Evolutionary conservation across 2,888 invertebrate genomes (phyloP).

Genomic region (Parthenolecanium corni): DNA sequence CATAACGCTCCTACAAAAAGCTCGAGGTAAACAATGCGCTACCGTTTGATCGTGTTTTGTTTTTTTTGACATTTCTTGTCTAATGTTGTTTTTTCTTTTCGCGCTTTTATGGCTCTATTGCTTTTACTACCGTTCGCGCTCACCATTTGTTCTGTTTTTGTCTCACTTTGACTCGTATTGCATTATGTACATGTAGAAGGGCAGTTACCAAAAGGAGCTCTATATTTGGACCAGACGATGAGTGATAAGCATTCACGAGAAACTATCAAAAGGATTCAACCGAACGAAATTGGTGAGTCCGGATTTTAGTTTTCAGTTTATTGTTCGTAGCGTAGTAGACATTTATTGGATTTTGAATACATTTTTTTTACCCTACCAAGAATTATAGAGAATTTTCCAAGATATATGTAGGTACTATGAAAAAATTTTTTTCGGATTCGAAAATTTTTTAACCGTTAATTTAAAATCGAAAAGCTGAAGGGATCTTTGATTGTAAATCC

Average conservation of each 20-base stretch:
- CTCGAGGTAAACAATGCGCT: conserved; percentile 53
- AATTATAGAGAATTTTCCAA: too few relatives aligned
- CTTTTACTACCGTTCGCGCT: too few relatives aligned
- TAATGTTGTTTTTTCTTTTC: not conserved
- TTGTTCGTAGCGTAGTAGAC: too few relatives aligned
- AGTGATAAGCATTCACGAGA: conserved; percentile 41
- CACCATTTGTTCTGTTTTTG: not conserved
- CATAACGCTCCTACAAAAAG: conserved; percentile 74
- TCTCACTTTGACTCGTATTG: conserved; percentile 24
- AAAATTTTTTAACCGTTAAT: not conserved
- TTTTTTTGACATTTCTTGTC: not conserved
- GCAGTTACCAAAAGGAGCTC: conserved; percentile 64
- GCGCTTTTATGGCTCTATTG: too few relatives aligned
- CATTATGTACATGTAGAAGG: conserved; percentile 52
- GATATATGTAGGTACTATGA: too few relatives aligned
- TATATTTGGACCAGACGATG: conserved; percentile 50
- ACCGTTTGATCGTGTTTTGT: not conserved
- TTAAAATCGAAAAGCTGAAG: not conserved
- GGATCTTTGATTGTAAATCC: too few relatives aligned
- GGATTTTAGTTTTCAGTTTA: too few relatives aligned
- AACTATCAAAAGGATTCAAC: conserved; percentile 44
- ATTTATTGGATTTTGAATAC: too few relatives aligned
- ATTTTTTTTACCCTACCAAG: too few relatives aligned
- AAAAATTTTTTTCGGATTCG: too few relatives aligned
- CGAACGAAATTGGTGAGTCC: conserved; percentile 49